These are phyloP conservation scores for Caenorhabditis doughertyi DNA, from an alignment of 2,888 invertebrate species.

Conservation along the genomic window DNA sequence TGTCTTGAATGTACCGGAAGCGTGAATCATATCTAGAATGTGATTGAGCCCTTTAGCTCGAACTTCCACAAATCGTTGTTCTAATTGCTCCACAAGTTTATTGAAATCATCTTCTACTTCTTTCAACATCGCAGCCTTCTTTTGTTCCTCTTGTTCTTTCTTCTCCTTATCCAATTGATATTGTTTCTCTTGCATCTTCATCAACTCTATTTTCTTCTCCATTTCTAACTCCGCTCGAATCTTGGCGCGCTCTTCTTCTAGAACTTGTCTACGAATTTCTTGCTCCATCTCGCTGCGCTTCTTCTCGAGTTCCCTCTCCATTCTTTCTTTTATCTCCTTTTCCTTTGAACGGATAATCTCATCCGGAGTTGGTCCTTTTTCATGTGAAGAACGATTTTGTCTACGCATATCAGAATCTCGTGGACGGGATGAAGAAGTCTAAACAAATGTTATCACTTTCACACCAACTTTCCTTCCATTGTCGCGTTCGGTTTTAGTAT, in stretches of 20 bases:
- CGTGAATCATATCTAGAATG: conserved; percentile 38
- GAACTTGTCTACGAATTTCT: conserved; percentile 35
- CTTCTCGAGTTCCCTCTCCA: conserved; percentile 35
- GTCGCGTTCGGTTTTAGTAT: background rate
- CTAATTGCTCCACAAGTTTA: conserved; percentile 21
- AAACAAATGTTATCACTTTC: background rate
- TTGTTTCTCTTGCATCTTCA: conserved; percentile 44
- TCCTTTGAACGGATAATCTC: conserved; percentile 18
- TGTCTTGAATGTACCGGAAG: conserved; percentile 43
- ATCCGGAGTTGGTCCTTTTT: conserved; percentile 3
- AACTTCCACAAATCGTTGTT: conserved; percentile 23
- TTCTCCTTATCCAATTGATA: conserved; percentile 36
- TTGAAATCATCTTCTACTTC: conserved; percentile 53
- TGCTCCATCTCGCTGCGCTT: conserved; percentile 46
- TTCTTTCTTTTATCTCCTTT: conserved; percentile 25
- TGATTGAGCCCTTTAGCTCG: conserved; percentile 14
- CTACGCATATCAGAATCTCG: conserved; percentile 3
- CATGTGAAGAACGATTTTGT: background rate
- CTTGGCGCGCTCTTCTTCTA: conserved; percentile 54
- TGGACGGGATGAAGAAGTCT: conserved; percentile 5
- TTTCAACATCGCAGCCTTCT: conserved; percentile 16
- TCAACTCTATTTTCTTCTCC: conserved; percentile 43
- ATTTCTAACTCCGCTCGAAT: conserved; percentile 45
- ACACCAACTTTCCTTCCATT: background rate
- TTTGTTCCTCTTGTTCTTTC: conserved; percentile 31